Conservation (phyloP, 2,113 vertebrate species). For the Tenrec ecaudatus region DNA sequence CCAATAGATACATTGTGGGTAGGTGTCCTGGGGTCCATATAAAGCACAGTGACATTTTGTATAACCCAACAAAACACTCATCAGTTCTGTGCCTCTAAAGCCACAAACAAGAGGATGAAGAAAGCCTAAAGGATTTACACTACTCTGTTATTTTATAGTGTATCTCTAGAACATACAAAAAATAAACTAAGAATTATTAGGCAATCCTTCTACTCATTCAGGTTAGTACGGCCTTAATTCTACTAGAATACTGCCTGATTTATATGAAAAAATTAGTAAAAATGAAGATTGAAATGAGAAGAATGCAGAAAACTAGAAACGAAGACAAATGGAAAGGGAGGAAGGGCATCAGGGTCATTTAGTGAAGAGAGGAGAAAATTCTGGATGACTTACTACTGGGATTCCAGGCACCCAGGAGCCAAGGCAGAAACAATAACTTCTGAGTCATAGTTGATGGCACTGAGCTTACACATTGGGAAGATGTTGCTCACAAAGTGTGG, state of each 20-base stretch:
- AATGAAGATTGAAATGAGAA: slow-evolving; percentile 14
- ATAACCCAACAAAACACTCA: no score
- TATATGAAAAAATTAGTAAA: slow-evolving; percentile 51
- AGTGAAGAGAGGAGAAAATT: background rate
- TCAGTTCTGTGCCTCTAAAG: background rate
- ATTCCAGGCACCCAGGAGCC: background rate
- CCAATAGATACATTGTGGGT: background rate
- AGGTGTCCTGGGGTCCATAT: no score
- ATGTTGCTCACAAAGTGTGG: background rate
- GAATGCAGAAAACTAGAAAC: slow-evolving; percentile 17
- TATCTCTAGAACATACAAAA: background rate
- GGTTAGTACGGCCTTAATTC: background rate
- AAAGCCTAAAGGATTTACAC: background rate
- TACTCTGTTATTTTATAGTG: background rate
- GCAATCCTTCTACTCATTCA: background rate
- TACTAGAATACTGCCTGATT: background rate
- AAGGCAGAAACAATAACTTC: background rate
- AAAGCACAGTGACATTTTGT: no score
- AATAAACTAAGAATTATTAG: slow-evolving; percentile 35
- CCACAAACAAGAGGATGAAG: background rate
- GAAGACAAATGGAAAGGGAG: background rate
- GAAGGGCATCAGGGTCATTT: slow-evolving; percentile 19
- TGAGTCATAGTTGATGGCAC: background rate
- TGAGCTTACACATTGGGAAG: background rate
- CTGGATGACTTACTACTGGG: background rate